Evolutionary conservation across 2,797 vertebrate genomes (phyloP), one percentile per base, ranked within the genome.

Genomic region (Acestrorhynchus altus): DNA sequence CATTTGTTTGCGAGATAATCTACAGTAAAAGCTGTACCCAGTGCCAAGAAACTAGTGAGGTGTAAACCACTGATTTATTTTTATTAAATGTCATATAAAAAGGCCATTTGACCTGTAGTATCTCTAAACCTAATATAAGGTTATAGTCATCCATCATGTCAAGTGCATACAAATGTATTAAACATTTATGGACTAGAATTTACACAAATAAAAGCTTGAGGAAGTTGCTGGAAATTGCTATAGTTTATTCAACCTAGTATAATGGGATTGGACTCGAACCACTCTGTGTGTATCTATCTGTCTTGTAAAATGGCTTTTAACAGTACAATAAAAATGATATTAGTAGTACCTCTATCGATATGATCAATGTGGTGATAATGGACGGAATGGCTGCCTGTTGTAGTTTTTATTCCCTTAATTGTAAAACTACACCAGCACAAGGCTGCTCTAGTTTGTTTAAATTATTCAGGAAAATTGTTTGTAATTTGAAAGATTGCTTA

Each of bases 1-100:
- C 26, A 51, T 69, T 69, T 69, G 66, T 69, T 69, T 69, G 18
- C 20, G 28, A 52, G 44, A 67, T 31, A 35, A 69, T 69, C 47
- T 39, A 69, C 46, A 69, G 47, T 52, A 39, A 52, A 28, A 35
- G 47, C 28, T 52, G 20, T 35, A 46, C 20, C 47, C 18, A 1
- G 8, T 52, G 47, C 46, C 84, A 90, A 90, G 77, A 87, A 88
- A 88, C 85, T 86, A 87, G 93, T 92, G 80, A 82, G 82, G 56
- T 39, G 66, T 80, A 61, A 91, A 86, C 85, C 86, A 85, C 88
- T 85, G 74, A 82, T 89, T 91, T 90, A 90, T 91, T 87, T 86
- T 92, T 92, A 92, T 93, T 92, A 91, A 56, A 90, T 88, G 69
- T 60, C 81, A 82, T 88, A 89, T 90, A 83, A 90, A 90, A 93